Base-by-base conservation (phyloP, 1,140 invertebrate species). In the Polyergus mexicanus region DNA sequence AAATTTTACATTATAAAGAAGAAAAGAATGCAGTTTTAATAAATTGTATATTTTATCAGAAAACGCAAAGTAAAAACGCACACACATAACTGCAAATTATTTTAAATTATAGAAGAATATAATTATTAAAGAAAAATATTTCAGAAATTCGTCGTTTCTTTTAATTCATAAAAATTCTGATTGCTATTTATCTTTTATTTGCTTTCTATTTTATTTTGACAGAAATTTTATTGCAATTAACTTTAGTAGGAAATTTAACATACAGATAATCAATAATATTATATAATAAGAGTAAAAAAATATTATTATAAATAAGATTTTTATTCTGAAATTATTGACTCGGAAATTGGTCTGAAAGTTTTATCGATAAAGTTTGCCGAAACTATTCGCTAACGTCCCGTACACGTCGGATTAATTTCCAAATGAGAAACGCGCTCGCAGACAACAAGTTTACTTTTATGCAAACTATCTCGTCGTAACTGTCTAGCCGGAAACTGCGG, bases 371-470 rank as follows among this genome's bases (percentile, higher is more conserved):
- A 66, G n/a, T 78, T 78, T 11, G 13, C 62, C 3, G n/a, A 11
- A 78, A 68, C 76, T 78, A 78, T 68, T 78, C 62, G 60, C 32
- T 66, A 66, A 65, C 41, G 41, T 13, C 38, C 41, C 60, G 28
- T n/a, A 7, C 60, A 7, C 60, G 44, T 25, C 62, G 28, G 38
- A 66, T 44, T 78, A 78, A 78, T 78, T 78, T 25, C 44, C n/a
- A 68, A 78, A 78, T 78, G 44, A 78, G 76, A 68, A 68, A 78
- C 41, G 44, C 60, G 60, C 41, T 38, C 56, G 32, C 74, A 22
- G n/a, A 44, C 76, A 65, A 66, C 62, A 25, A 41, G 47, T 68
- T 78, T 54, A 68, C 76, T 78, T 51, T 32, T 19, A 54, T 41
- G 76, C 62, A 66, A 78, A 68, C 28, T 78, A 78, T 78, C 66